phyloP scores from a whole-genome alignment of 2,113 vertebrate genomes.

The Excalfactoria chinensis region DNA sequence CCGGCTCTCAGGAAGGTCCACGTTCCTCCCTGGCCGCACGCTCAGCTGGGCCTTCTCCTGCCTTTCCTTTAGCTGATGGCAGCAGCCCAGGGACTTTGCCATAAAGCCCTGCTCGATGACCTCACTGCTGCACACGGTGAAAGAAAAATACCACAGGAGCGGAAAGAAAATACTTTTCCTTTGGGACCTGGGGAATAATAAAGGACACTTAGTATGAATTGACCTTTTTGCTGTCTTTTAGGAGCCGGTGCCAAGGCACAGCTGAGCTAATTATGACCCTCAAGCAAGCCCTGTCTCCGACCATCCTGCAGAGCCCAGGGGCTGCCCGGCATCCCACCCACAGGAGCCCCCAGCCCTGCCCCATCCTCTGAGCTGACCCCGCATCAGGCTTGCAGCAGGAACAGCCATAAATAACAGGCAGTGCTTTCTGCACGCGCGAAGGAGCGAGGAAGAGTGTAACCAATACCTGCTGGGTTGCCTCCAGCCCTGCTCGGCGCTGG shows the following conservation, averaged over 20 bases:
- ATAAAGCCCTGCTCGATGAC: background rate
- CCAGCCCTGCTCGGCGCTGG: constrained; percentile 40
- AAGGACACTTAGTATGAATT: background rate
- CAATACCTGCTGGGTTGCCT: constrained; percentile 47
- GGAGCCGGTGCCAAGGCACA: background rate
- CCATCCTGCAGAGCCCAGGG: background rate
- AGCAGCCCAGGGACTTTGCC: background rate
- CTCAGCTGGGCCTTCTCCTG: background rate
- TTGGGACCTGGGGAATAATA: background rate
- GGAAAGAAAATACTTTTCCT: background rate
- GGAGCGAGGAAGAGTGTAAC: constrained; percentile 4
- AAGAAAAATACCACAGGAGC: background rate
- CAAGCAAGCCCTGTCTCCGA: background rate
- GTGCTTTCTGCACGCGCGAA: constrained; percentile 16
- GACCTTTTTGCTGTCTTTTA: background rate
- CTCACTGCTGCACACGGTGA: background rate
- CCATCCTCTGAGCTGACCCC: background rate
- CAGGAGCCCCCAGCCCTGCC: background rate
- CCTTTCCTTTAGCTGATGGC: constrained; percentile 11
- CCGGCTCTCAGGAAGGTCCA: background rate
- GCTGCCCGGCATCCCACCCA: accelerated
- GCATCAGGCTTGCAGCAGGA: background rate
- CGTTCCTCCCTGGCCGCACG: background rate
- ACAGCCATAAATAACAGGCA: background rate
- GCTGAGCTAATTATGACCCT: background rate